These are phyloP conservation scores for Troides oblongomaculatus DNA, from an alignment of 2,888 invertebrate species.

Conservation along the genomic window DNA sequence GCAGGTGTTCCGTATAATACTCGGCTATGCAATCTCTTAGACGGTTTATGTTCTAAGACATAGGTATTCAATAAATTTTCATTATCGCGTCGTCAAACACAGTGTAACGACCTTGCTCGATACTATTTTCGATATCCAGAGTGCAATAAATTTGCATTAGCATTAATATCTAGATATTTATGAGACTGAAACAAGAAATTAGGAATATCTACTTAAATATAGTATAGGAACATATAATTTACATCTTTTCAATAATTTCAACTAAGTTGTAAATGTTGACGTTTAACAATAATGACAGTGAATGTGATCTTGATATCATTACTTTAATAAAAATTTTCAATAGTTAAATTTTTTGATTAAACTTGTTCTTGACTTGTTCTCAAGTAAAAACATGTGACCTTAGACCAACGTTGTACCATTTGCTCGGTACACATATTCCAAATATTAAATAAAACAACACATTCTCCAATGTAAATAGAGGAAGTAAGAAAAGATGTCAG, in stretches of 20 bases:
- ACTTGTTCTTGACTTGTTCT: background rate
- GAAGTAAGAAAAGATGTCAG: slow-evolving; percentile 22
- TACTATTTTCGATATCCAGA: slow-evolving; percentile 22
- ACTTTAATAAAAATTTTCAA: too few species aligned
- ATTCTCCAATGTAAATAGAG: slow-evolving; percentile 13
- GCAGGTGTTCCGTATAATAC: slow-evolving; percentile 34
- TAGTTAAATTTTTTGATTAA: too few species aligned
- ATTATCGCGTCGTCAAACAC: slow-evolving; percentile 27
- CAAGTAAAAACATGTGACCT: background rate
- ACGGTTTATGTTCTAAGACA: slow-evolving; percentile 27
- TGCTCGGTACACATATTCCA: background rate
- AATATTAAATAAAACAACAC: slow-evolving; percentile 4
- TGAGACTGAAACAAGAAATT: background rate
- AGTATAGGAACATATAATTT: background rate
- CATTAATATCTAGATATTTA: background rate
- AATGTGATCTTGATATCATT: too few species aligned
- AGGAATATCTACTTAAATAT: background rate
- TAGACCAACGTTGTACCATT: background rate
- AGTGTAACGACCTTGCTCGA: slow-evolving; percentile 21
- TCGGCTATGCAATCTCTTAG: slow-evolving; percentile 31
- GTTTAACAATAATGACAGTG: too few species aligned
- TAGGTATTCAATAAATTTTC: slow-evolving; percentile 33
- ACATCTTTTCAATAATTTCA: background rate
- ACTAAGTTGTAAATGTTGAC: background rate
- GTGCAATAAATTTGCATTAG: slow-evolving; percentile 4